Percentiles rank a stretch among this genome's conserved stretches.
These are phyloP conservation scores for Neoscelio sp. DNA, from an alignment of 2,888 invertebrate species.

Conservation along the genomic window DNA sequence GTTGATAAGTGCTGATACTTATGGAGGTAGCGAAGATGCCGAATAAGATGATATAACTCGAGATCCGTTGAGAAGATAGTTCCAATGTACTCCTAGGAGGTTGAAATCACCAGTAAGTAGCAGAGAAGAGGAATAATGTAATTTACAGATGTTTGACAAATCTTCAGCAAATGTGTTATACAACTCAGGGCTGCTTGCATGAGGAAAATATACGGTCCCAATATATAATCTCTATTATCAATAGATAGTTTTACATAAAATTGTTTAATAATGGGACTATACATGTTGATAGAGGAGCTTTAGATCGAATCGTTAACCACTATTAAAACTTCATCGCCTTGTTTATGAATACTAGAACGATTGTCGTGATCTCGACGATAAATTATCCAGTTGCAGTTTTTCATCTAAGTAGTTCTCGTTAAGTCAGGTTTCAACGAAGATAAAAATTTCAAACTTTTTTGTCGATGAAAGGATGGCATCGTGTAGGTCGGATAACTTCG, in stretches of 20 bases:
- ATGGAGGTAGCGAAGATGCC: no score
- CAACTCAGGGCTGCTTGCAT: neutral
- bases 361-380: neutral
- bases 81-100: neutral
- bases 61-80: neutral
- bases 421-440: neutral
- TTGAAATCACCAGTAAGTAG: neutral
- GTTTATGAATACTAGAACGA: neutral
- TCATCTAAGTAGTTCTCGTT: neutral
- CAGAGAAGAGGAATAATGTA: neutral
- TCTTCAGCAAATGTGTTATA: neutral
- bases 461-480: neutral
- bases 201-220: neutral
- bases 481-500: neutral
- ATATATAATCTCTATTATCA: neutral
- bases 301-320: neutral
- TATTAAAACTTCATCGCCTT: neutral
- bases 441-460: neutral
- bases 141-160: neutral
- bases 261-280: neutral
- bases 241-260: neutral
- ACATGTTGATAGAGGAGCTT: neutral
- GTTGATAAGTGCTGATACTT: neutral
- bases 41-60: no score
- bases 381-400: neutral